Evolutionary conservation across 2,797 vertebrate genomes (phyloP).

Genomic region (Pangasius sanitwongsei): DNA sequence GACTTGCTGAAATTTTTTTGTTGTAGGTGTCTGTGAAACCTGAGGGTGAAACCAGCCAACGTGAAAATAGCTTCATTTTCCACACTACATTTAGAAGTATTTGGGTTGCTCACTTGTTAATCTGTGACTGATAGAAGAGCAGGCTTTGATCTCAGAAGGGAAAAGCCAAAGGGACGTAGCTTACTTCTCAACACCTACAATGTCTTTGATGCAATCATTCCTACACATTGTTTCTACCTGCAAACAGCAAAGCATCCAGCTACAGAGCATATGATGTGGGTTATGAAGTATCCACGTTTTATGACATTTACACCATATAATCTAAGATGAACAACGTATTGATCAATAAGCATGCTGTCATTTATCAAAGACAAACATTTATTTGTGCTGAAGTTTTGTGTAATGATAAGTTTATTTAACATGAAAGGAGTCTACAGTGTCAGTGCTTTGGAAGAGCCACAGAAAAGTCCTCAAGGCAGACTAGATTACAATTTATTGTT

Average conservation of each 20-base stretch:
- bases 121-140: constrained; percentile 21
- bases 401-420: no score
- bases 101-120: background rate
- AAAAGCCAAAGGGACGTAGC: constrained; percentile 27
- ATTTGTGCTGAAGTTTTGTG: no score
- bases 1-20: background rate
- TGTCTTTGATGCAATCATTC: constrained; percentile 3
- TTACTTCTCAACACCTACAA: constrained; percentile 25
- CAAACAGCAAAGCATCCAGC: background rate
- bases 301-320: background rate
- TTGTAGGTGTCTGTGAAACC: constrained; percentile 36
- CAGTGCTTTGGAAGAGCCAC: no score
- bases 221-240: constrained; percentile 23
- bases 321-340: background rate
- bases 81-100: constrained; percentile 29
- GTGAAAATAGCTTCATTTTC: constrained; percentile 38
- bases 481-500: background rate
- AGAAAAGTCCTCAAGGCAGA: background rate
- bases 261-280: background rate
- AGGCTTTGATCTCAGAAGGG: constrained; percentile 34
- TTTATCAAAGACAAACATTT: background rate
- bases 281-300: background rate
- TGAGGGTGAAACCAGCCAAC: background rate
- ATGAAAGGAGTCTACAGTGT: no score
- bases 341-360: background rate